Base-by-base conservation (phyloP, 2,888 invertebrate species). In the Chromoteleia sp. region DNA sequence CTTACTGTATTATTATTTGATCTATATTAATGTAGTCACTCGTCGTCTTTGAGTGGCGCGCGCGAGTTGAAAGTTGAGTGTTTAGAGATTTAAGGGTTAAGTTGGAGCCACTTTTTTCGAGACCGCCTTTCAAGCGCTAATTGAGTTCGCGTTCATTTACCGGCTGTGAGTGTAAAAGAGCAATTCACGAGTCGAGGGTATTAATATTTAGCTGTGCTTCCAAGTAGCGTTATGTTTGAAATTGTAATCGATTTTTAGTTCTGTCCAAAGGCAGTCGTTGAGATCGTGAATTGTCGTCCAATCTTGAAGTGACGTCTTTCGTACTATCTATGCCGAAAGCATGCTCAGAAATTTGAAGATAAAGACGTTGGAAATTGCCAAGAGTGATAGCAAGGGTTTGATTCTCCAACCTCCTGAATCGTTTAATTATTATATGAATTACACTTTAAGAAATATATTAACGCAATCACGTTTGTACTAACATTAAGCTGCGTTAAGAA, bases 141-240 rank as follows among this genome's bases (percentile, higher is more conserved):
- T 71, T 52, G 48, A 73, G 61, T 73, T 30, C 63, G 61, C 61
- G 54, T 73, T 73, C 73, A 73, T 73, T 73, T 63, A 61, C 71
- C 43, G 52, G 50, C 63, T 52, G 52, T 63, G 43, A 73, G 52
- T 63, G 63, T 7, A 15, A 73, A 52, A 61, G 71, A 73, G 59
- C 71, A 73, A 61, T 50, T 61, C 52, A 59, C 39, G 61, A 54
- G 52, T 45, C 59, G 33, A 50, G 54, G 15, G 59, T 39, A 36
- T 73, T 61, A 48, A 59, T 50, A 58, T 59, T 58, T 59, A 59
- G 21, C 71, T 19, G 36, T 19, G 29, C 17, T 59, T 39, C 21
- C 68, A 68, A 39, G 67, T 41, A 15, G 43, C 30, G 29, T n/a
- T n/a, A 36, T 10, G 36, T 36, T 3, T 36, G n/a, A 14, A 54